phyloP scores from a whole-genome alignment of 2,888 invertebrate species.

The Eupithecia insigniata region DNA sequence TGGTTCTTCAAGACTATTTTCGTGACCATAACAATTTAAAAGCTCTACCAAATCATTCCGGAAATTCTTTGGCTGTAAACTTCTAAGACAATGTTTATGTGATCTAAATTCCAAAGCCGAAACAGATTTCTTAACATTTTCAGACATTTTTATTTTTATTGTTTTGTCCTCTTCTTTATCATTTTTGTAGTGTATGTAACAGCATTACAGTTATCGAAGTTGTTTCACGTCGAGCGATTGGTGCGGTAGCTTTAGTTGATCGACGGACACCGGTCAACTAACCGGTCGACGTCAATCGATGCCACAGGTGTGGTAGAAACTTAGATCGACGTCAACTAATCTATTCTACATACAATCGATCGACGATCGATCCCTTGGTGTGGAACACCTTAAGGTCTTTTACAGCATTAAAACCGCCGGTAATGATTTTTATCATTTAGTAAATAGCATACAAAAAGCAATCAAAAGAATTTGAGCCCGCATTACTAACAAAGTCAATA shows the following conservation, averaged over 20 bases:
- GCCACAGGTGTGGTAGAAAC: no score
- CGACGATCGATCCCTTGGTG: no score
- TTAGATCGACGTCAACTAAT: no score
- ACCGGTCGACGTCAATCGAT: no score
- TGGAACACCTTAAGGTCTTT: no score
- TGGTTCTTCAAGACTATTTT: slow-evolving; percentile 33
- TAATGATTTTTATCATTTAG: slow-evolving; percentile 23
- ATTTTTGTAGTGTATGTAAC: background rate
- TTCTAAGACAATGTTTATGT: slow-evolving; percentile 54
- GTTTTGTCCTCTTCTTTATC: background rate
- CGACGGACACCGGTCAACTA: no score
- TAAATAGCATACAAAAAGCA: slow-evolving; percentile 24
- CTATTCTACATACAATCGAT: no score
- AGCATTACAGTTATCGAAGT: no score
- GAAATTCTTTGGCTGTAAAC: slow-evolving; percentile 45
- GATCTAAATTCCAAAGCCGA: slow-evolving; percentile 60
- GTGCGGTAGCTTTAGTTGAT: no score
- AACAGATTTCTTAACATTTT: slow-evolving; percentile 53
- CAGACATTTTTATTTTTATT: slow-evolving; percentile 22
- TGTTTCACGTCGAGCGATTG: no score
- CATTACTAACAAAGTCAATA: slow-evolving; percentile 54
- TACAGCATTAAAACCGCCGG: background rate
- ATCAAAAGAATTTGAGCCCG: slow-evolving; percentile 34
- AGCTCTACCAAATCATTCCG: slow-evolving; percentile 27
- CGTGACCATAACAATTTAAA: slow-evolving; percentile 25